Evolutionary conservation across 2,888 invertebrate species (phyloP), one percentile per base, ranked within the genome.

Genomic region (Bellardia bayeri): DNA sequence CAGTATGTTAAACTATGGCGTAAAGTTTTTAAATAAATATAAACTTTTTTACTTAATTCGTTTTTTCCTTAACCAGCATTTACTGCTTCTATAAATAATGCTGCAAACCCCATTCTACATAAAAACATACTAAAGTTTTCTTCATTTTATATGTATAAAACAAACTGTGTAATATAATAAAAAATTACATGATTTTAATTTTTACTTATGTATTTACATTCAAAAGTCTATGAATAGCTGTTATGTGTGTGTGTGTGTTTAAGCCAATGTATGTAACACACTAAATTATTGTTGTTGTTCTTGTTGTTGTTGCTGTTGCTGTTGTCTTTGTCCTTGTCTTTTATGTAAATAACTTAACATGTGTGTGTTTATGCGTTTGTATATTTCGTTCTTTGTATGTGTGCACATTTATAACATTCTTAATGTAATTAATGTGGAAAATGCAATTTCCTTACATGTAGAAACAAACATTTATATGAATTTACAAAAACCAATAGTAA

Each of bases 161-260:
- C 13, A 61, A 61, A 33, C 9, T 23, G 23, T 9, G 56, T 14
- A 33, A 61, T 14, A 61, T 13, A 42, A 42, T 61, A 81, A 16
- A 69, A 68, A 69, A 63, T 56, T 75, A 66, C 82, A 82, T 82
- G 82, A 68, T 68, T 82, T 82, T 69, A 75, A 68, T 82, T 75
- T 82, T 68, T 54, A 49, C 69, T 51, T 63, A n/a, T n/a, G n/a
- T n/a, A 69, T 33, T 33, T 33, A 33, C 33, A 33, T 33, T 33
- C 23, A 5, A 33, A 1, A 33, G 33, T 71, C 33, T n/a, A 2
- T 23, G 23, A 23, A 23, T 1, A 23, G 23, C 23, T 23, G 23
- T 1, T 16, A 13, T 1, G 1, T 40, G 2, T 40, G 37, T 64
- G 63, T 51, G 16, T 64, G 14, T 51, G 16, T 56, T 37, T 40